These are phyloP conservation scores for Drosophila leontia DNA, from an alignment of 1,140 invertebrate genomes.

Conservation along the genomic window DNA sequence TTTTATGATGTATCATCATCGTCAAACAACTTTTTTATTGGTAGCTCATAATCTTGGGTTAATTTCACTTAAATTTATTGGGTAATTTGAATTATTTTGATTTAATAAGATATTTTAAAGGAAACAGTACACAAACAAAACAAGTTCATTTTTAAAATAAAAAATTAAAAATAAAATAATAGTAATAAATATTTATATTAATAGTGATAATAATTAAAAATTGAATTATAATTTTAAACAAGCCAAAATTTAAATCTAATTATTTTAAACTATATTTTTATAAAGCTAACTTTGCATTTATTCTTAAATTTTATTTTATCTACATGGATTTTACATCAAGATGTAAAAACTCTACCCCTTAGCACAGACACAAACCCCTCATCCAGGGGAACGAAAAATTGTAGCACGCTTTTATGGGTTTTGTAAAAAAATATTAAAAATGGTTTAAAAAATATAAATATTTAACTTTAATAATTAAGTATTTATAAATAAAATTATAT, in stretches of 20 bases:
- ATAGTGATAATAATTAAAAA: background rate
- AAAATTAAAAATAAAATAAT: too few species aligned
- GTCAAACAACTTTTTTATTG: background rate
- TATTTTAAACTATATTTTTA: background rate
- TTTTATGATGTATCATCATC: background rate
- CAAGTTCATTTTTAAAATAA: too few species aligned
- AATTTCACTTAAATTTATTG: background rate
- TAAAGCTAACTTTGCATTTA: background rate
- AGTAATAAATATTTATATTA: too few species aligned
- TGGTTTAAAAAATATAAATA: background rate
- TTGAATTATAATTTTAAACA: background rate
- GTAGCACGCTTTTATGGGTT: slow-evolving; percentile 13
- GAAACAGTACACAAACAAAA: too few species aligned
- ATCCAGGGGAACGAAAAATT: background rate
- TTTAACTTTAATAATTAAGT: background rate
- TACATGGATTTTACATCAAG: background rate
- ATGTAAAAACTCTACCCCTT: background rate
- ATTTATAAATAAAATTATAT: background rate
- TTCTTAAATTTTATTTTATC: background rate
- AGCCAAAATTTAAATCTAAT: background rate
- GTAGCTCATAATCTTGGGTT: too few species aligned
- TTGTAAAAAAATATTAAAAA: background rate
- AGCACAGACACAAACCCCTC: slow-evolving; percentile 16
- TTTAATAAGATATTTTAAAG: background rate
- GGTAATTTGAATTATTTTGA: background rate